phyloP scores from a whole-genome alignment of 23 tunicate genomes.

The Halocynthia roretzi region DNA sequence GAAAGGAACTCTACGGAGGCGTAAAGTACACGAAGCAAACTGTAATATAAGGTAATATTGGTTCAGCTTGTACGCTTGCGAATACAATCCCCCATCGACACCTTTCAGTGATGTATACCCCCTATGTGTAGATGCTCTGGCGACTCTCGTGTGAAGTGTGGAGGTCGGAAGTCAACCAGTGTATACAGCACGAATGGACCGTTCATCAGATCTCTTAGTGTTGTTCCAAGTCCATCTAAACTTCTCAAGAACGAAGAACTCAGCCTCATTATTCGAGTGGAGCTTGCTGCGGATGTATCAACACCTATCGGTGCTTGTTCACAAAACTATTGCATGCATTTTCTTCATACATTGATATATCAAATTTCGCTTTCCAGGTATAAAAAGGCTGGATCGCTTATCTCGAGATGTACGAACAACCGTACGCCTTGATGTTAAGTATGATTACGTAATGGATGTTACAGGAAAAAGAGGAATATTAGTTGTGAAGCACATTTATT shows the following conservation, averaged over 20 bases:
- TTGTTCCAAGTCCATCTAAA: neutral
- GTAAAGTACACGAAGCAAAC: neutral
- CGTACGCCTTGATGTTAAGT: neutral
- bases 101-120: neutral
- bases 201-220: neutral
- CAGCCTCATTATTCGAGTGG: slow-evolving; percentile 1
- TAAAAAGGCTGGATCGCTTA: neutral
- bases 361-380: neutral
- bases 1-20: neutral
- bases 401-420: neutral
- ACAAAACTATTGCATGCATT: neutral
- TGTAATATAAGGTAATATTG: slow-evolving; percentile 8
- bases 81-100: neutral
- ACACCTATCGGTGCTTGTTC: neutral
- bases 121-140: slow-evolving; percentile 6
- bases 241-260: neutral
- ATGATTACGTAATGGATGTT: neutral
- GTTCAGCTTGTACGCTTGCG: no score
- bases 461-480: slow-evolving; percentile 1
- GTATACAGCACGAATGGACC: slow-evolving; percentile 11
- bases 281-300: slow-evolving; percentile 9
- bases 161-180: slow-evolving; percentile 13
- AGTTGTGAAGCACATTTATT: neutral
- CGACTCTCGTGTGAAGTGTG: neutral
- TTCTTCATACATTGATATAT: neutral